Evolutionary conservation across 2,888 invertebrate genomes (phyloP).

Genomic region (Acleris sparsana): DNA sequence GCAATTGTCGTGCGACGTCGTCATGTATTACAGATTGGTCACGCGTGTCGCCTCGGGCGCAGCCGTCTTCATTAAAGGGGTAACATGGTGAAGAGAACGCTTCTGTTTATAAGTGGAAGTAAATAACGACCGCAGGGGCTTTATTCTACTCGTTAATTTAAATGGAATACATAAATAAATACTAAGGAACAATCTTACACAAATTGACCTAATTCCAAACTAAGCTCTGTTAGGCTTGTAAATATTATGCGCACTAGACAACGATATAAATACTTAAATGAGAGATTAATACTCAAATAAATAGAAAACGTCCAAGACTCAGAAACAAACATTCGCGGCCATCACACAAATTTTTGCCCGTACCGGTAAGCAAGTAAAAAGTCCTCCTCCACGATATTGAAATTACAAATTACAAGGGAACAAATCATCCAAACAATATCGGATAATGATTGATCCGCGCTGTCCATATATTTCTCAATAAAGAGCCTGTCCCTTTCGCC

Average conservation of each 20-base stretch:
- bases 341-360: too few relatives aligned
- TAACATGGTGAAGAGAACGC: background rate
- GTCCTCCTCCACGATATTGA: constrained; percentile 7
- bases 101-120: background rate
- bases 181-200: too few relatives aligned
- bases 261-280: too few relatives aligned
- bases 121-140: too few relatives aligned
- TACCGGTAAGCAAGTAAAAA: background rate
- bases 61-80: constrained; percentile 12
- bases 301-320: too few relatives aligned
- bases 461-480: constrained; percentile 21
- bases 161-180: too few relatives aligned
- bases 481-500: constrained; percentile 17
- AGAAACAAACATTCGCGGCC: too few relatives aligned
- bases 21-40: constrained; percentile 32
- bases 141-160: too few relatives aligned
- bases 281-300: too few relatives aligned
- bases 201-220: too few relatives aligned
- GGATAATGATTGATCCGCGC: constrained; percentile 33
- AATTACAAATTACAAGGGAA: constrained; percentile 11
- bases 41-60: constrained; percentile 26
- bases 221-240: too few relatives aligned
- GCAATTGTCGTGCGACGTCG: constrained; percentile 5
- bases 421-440: constrained; percentile 36
- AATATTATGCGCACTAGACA: too few relatives aligned